These are phyloP conservation scores for Serinus canaria DNA, from an alignment of 2,113 vertebrate genomes.

Conservation along the genomic window DNA sequence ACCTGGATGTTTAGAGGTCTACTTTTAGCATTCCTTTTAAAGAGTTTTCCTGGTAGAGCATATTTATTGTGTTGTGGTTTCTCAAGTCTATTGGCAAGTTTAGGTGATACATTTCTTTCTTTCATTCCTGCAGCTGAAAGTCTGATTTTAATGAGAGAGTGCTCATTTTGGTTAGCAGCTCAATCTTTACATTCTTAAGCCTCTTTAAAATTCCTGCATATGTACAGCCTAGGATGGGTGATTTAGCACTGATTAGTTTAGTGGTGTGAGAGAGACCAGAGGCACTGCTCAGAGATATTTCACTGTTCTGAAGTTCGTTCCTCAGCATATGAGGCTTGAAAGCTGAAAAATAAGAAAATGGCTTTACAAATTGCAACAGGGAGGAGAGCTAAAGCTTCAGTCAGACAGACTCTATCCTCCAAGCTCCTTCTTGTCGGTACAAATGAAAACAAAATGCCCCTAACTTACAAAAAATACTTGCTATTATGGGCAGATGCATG, in stretches of 20 bases:
- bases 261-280: conserved; percentile 6
- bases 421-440: neutral
- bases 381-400: neutral
- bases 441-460: neutral
- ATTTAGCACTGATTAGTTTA: neutral
- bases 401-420: neutral
- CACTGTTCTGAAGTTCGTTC: neutral
- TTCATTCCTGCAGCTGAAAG: neutral
- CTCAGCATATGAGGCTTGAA: neutral
- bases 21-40: neutral
- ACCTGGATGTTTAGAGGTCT: neutral
- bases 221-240: neutral
- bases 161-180: neutral
- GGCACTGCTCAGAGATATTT: neutral
- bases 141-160: neutral
- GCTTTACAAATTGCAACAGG: neutral
- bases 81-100: neutral
- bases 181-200: neutral
- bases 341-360: neutral
- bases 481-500: neutral
- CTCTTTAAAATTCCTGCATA: conserved; percentile 39
- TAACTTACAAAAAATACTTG: neutral
- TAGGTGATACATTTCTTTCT: neutral
- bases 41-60: neutral
- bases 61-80: neutral